Evolutionary conservation across 92 coral and sea anemone species (phyloP).

Genomic region (Hydrozoanthus gracilis): DNA sequence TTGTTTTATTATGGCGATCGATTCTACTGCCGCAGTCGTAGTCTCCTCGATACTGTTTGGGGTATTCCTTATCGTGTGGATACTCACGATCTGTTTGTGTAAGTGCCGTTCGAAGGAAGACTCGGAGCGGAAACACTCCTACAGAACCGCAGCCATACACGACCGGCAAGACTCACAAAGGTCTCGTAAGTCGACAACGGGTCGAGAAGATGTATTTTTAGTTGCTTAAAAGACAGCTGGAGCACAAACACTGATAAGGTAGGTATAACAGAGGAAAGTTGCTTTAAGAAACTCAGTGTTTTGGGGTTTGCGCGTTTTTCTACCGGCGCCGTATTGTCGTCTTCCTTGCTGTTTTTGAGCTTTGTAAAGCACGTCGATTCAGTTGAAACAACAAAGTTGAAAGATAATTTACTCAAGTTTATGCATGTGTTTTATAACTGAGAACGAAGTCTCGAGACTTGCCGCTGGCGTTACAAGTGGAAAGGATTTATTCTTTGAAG

Average conservation of each 20-base stretch:
- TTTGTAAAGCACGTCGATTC: too few relatives aligned
- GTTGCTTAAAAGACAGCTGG: not conserved
- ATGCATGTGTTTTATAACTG: too few relatives aligned
- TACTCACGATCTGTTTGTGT: slow-evolving; percentile 23
- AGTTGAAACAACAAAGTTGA: too few relatives aligned
- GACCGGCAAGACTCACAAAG: slow-evolving; percentile 24
- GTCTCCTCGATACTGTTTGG: slow-evolving; percentile 27
- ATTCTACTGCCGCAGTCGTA: slow-evolving; percentile 13
- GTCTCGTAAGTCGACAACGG: slow-evolving; percentile 15
- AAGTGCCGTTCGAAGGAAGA: slow-evolving; percentile 11
- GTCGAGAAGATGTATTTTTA: slow-evolving; percentile 32
- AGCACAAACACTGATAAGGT: not conserved
- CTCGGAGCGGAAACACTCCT: not conserved
- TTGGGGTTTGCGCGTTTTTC: too few relatives aligned
- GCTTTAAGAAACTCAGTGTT: too few relatives aligned
- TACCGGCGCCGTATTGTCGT: too few relatives aligned
- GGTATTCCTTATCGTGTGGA: slow-evolving; percentile 5
- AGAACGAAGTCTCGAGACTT: too few relatives aligned
- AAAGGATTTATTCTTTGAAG: too few relatives aligned
- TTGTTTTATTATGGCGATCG: slow-evolving; percentile 29
- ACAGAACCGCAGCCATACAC: not conserved
- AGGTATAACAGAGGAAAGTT: not conserved
- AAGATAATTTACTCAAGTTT: too few relatives aligned
- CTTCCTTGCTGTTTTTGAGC: too few relatives aligned
- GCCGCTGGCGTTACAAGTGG: too few relatives aligned